Evolutionary conservation across 2,113 vertebrate species (phyloP), one percentile per base, ranked within the genome.

Genomic region (Urocolius indicus): DNA sequence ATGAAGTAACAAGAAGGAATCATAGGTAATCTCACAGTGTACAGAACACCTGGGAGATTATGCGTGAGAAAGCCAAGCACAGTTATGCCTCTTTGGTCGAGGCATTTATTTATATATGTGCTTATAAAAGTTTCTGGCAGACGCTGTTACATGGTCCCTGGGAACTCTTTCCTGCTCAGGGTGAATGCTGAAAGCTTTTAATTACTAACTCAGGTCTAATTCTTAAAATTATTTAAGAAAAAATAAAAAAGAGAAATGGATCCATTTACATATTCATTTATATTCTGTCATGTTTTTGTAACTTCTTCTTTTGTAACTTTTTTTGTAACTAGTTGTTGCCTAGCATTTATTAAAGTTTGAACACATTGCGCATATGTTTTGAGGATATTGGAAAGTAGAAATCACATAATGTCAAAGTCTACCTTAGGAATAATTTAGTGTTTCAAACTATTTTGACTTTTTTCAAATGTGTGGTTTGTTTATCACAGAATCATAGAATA

Each of bases 201-300:
- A 41, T 59, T 82, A 57, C 36, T 59, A 63, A 68, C 27, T 11
- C 32, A 59, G 12, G n/a, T 74, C 26, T 74, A 77, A 58, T 36
- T 75, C 29, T 91, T 87, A 63, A 67, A 89, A 51, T 63, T 41
- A 41, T 41, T 41, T 41, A 10, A 10, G 9, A 41, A 41, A 41
- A 41, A 0, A 24, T 11, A 1, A 11, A 63, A 63, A 57, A 32
- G 29, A 27, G 19, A 3, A 9, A 49, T 19, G 34, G 2, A 8
- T 62, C 5, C 7, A 84, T 87, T 84, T 72, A 61, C 36, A 45
- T 87, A 52, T 75, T 67, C 11, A 41, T 9, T 51, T 45, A 17
- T n/a, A 48, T 84, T 63, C 54, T 62, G n/a, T 21, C 19, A 21
- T 19, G 10, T 9, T 29, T 74, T n/a, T 34, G 22, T 67, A 63